phyloP scores from a whole-genome alignment of 2,113 vertebrate genomes.

The Brachyhypopomus gauderio region DNA sequence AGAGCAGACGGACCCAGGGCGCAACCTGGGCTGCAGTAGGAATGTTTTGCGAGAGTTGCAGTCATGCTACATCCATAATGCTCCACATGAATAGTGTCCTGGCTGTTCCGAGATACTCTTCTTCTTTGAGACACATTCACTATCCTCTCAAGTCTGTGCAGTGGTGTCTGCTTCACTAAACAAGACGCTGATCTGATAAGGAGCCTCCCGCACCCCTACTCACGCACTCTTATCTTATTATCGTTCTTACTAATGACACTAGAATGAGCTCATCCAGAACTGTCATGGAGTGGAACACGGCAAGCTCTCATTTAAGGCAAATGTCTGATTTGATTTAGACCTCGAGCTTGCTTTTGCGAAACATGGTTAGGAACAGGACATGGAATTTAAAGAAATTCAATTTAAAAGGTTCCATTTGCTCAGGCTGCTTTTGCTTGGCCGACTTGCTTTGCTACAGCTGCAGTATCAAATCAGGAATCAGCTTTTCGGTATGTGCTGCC shows the following conservation, averaged over 20 bases:
- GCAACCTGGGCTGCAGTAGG: not conserved
- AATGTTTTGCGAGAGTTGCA: not conserved
- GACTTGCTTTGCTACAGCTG: not conserved
- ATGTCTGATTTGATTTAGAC: too few relatives aligned
- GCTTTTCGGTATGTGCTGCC: slow-evolving; percentile 31
- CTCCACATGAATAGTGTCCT: not conserved
- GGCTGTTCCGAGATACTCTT: not conserved
- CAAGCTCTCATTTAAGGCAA: not conserved
- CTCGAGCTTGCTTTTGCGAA: too few relatives aligned
- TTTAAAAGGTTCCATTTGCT: not conserved
- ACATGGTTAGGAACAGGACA: not conserved
- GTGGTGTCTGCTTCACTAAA: not conserved
- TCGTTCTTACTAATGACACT: not conserved
- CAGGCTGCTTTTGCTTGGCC: not conserved
- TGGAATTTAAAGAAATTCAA: too few relatives aligned
- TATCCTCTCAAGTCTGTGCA: not conserved
- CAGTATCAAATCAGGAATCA: not conserved
- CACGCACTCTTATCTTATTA: not conserved
- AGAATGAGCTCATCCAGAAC: too few relatives aligned
- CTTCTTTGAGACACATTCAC: not conserved
- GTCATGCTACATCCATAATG: not conserved
- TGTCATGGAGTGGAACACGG: not conserved
- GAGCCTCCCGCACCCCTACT: not conserved
- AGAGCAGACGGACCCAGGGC: not conserved
- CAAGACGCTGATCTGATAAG: not conserved